Evolutionary conservation across 2,888 invertebrate genomes (phyloP), one percentile per base, ranked within the genome.

Genomic region (Ormyrus pomaceus): DNA sequence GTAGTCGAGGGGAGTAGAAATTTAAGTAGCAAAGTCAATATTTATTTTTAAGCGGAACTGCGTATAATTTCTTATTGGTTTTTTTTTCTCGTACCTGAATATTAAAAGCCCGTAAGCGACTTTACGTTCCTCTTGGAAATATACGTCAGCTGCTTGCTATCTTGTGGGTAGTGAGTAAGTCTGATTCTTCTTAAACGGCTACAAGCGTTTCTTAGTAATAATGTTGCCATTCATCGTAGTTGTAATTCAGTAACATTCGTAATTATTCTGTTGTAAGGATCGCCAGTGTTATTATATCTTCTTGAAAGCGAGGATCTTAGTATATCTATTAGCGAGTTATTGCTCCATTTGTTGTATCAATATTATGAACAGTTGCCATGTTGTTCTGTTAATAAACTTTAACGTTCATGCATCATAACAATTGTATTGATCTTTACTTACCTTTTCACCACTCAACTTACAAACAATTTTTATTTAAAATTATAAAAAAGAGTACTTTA

Each of bases 321-420:
- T 3, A 2, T 68, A 13, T 6, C 10, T 7, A 10, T 51, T 6
- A 68, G n/a, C 46, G 56, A 70, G 56, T 50, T 56, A 13, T 10
- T 8, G 53, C 59, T 66, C 61, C 59, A 19, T 50, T 65, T 55
- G 61, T 61, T 79, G 58, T 74, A 74, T 59, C 34, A 55, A 53
- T 65, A 65, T 65, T 79, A 59, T 75, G 51, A 59, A 19, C 13
- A 13, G 13, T 11, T 45, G 59, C 6, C 65, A 59, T 56, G 46
- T 77, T 68, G 62, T 77, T 77, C 8, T 76, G 56, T 80, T 80
- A 80, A 80, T 80, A 80, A 80, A 80, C 51, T 45, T 61, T 76
- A 72, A 77, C 19, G n/a, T 65, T 76, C 68, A 80, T 50, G 70
- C 46, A 66, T 50, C 66, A 68, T 9, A 10, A 71, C 75, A 13